Base-by-base conservation (phyloP, 1,140 invertebrate genomes). In the Drosophila tani region DNA sequence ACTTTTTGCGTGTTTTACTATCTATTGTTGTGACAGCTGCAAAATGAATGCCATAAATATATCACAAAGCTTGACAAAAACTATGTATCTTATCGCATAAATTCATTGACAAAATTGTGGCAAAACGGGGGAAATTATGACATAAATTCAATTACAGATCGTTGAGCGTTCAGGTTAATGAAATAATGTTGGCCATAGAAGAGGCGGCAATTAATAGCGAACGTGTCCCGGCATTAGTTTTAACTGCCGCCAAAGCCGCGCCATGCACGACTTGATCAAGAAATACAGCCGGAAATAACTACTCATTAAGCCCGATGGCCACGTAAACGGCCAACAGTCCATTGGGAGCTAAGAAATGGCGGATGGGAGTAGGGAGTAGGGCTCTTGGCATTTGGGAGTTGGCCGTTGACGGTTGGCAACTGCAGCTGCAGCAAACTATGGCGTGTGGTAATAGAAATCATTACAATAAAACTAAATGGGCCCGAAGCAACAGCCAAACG, bases 391-490 rank as follows among this genome's bases (percentile, higher is more conserved):
- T 24, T 24, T 24, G 21, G 27, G n/a, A 9, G 41, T 11, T 29
- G 38, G 14, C 0, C 17, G n/a, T 14, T 17, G 7, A 17, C 7
- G n/a, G 35, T 35, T 47, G 67, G 73, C 63, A 88, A 78, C 77
- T 79, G 81, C 81, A 83, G 73, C 63, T 65, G 78, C 84, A 71
- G 41, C 68, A 71, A 74, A 79, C 62, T 55, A 56, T 40, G 45
- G 66, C 65, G 73, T 80, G 78, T 70, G 86, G 86, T 79, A 90
- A 90, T 88, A 90, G 85, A 88, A 88, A 90, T 90, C 85, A 90
- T 88, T 85, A 88, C 85, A 88, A 88, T 88, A 88, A 88, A 88
- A 88, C 85, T 51, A 90, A 88, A 88, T 88, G 85, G 75, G 62
- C 65, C 83, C 74, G 68, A 88, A 90, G 85, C 84, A 88, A 90